A percentile compares a stretch with the other conserved stretches of the same genome.
These are phyloP conservation scores for Lutjanus argentimaculatus DNA, from an alignment of 2,797 vertebrate genomes.

Conservation along the genomic window DNA sequence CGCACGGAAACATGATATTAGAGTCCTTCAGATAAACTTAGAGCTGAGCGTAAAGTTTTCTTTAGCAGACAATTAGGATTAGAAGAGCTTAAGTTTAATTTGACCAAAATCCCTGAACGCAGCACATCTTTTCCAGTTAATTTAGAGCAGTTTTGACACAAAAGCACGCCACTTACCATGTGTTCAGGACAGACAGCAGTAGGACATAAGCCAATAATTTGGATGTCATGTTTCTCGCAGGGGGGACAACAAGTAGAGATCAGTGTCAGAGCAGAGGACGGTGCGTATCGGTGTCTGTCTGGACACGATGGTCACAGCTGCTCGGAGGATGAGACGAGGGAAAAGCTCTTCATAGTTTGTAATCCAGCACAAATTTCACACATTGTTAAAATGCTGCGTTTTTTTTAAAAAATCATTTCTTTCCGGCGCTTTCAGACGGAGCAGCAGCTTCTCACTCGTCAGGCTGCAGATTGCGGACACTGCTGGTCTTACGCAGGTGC, in stretches of 20 bases:
- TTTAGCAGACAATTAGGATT: neutral
- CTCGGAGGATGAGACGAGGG: slow-evolving; percentile 36
- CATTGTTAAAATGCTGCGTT: slow-evolving; percentile 46
- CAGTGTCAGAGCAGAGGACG: slow-evolving; percentile 51
- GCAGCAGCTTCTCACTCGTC: slow-evolving; percentile 67
- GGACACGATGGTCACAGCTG: slow-evolving; percentile 59
- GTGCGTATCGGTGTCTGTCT: slow-evolving; percentile 53
- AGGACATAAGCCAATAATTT: slow-evolving; percentile 85
- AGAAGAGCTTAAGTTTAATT: neutral
- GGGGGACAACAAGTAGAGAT: slow-evolving; percentile 68
- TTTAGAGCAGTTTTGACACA: neutral
- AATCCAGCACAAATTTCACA: slow-evolving; percentile 72
- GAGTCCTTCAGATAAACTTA: slow-evolving; percentile 26
- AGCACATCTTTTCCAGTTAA: neutral
- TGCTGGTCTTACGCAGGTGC: slow-evolving; percentile 71
- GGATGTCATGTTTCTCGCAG: slow-evolving; percentile 85
- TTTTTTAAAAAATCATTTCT: slow-evolving; percentile 25
- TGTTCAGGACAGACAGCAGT: slow-evolving; percentile 89
- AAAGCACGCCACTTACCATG: slow-evolving; percentile 88
- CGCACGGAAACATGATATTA: neutral
- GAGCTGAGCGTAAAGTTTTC: slow-evolving; percentile 48
- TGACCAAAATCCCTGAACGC: slow-evolving; percentile 3
- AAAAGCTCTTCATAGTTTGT: slow-evolving; percentile 65
- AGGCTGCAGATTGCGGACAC: slow-evolving; percentile 57
- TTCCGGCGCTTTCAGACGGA: slow-evolving; percentile 23